Evolutionary conservation across 2,113 vertebrate genomes (phyloP).

Genomic region (Leucosticte australis): DNA sequence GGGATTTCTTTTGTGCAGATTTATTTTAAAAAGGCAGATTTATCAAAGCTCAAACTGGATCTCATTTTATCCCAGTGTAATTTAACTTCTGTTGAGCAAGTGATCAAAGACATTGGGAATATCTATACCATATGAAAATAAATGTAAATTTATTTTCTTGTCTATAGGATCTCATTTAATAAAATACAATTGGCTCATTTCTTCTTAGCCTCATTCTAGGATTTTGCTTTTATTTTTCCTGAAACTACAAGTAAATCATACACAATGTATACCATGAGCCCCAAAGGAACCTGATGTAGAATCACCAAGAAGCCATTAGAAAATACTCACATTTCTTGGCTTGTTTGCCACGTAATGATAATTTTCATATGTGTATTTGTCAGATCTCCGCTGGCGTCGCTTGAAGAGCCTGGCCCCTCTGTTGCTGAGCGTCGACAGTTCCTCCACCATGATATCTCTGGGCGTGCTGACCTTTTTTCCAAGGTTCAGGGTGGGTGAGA

Average conservation of each 20-base stretch:
- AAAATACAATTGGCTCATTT: not conserved
- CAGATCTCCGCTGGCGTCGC: conserved; percentile 91
- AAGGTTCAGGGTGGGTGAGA: conserved; percentile 79
- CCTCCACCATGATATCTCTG: conserved; percentile 96
- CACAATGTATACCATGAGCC: not conserved
- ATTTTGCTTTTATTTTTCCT: not conserved
- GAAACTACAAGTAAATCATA: not conserved
- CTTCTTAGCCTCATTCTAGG: not conserved
- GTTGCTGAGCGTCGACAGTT: conserved; percentile 88
- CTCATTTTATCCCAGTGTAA: not conserved
- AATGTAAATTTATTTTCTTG: not conserved
- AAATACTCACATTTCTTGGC: conserved; percentile 80
- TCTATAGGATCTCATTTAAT: not conserved
- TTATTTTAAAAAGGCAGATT: not conserved
- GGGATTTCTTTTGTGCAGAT: not conserved
- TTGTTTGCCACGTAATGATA: conserved; percentile 81
- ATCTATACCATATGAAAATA: not conserved
- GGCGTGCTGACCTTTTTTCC: conserved; percentile 91
- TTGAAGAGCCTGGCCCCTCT: conserved; percentile 94
- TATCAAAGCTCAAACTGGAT: not conserved
- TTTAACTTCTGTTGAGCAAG: not conserved
- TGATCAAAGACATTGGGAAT: not conserved
- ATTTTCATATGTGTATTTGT: conserved; percentile 94
- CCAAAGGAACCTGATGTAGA: not conserved
- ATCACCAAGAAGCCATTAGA: not conserved